These are phyloP conservation scores for Halesus radiatus DNA, from an alignment of 1,140 invertebrate genomes.

Conservation along the genomic window DNA sequence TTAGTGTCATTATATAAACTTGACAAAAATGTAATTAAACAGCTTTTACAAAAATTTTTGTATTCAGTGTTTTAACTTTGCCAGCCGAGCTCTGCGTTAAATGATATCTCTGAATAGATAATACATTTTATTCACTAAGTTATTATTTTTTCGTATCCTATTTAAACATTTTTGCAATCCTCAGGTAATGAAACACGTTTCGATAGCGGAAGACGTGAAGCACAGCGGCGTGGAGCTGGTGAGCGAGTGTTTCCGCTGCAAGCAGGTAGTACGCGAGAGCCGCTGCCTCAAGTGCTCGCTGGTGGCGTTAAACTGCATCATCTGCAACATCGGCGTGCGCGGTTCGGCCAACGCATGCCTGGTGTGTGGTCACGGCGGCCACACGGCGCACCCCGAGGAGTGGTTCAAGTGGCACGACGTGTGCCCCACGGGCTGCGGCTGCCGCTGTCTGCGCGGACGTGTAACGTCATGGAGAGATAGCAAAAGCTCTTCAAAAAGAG, in stretches of 20 bases:
- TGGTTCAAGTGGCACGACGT: conserved; percentile 76
- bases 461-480: conserved; percentile 63
- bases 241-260: conserved; percentile 81
- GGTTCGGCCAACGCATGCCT: conserved; percentile 88
- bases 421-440: conserved; percentile 87
- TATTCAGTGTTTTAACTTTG: too few species aligned
- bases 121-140: too few species aligned
- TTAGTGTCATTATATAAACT: too few species aligned
- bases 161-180: too few species aligned
- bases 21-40: too few species aligned
- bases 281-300: conserved; percentile 80
- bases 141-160: too few species aligned
- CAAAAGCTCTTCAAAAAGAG: conserved; percentile 6
- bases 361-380: conserved; percentile 92
- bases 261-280: conserved; percentile 70
- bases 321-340: conserved; percentile 89
- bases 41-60: too few species aligned
- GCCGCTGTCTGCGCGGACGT: conserved; percentile 81
- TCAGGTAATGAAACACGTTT: conserved; percentile 85
- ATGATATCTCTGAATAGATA: too few species aligned
- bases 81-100: too few species aligned
- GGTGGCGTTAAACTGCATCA: conserved; percentile 81
- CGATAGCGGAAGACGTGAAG: conserved; percentile 63
- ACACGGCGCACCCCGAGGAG: conserved; percentile 82
- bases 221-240: conserved; percentile 83